These are phyloP conservation scores for Eumerus sabulonum DNA, from an alignment of 2,888 invertebrate genomes.

Conservation along the genomic window DNA sequence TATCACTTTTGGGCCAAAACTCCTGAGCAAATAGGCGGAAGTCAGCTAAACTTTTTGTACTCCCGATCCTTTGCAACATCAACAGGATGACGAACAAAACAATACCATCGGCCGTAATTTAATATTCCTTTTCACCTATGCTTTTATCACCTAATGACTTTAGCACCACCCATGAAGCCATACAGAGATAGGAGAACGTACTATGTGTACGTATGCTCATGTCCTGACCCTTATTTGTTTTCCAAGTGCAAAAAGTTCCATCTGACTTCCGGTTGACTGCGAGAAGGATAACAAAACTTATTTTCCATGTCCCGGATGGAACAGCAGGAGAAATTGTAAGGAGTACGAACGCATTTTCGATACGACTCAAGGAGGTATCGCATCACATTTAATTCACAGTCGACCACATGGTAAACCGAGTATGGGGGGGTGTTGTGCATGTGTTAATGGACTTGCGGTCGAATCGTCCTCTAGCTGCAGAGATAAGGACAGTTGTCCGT, in stretches of 20 bases:
- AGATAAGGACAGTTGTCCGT: constrained; percentile 38
- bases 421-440: constrained; percentile 43
- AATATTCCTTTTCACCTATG: constrained; percentile 68
- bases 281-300: constrained; percentile 38
- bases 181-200: constrained; percentile 32
- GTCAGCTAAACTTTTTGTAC: constrained; percentile 43
- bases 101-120: constrained; percentile 60
- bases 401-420: constrained; percentile 62
- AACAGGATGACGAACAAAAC: constrained; percentile 21
- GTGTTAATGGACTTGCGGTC: constrained; percentile 65
- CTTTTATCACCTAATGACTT: constrained; percentile 68
- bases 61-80: constrained; percentile 10
- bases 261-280: constrained; percentile 26
- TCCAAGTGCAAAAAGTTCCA: constrained; percentile 48
- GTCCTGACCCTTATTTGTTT: constrained; percentile 63
- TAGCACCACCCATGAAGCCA: constrained; percentile 17
- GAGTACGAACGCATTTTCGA: constrained; percentile 47
- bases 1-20: constrained; percentile 35
- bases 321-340: constrained; percentile 30
- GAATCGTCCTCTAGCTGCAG: constrained; percentile 47
- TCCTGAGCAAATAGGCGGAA: constrained; percentile 9
- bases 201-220: constrained; percentile 14
- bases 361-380: constrained; percentile 53
- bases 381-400: constrained; percentile 59
- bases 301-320: constrained; percentile 31